Base-by-base conservation (phyloP, 2,113 vertebrate species). In the Bos indicus region DNA sequence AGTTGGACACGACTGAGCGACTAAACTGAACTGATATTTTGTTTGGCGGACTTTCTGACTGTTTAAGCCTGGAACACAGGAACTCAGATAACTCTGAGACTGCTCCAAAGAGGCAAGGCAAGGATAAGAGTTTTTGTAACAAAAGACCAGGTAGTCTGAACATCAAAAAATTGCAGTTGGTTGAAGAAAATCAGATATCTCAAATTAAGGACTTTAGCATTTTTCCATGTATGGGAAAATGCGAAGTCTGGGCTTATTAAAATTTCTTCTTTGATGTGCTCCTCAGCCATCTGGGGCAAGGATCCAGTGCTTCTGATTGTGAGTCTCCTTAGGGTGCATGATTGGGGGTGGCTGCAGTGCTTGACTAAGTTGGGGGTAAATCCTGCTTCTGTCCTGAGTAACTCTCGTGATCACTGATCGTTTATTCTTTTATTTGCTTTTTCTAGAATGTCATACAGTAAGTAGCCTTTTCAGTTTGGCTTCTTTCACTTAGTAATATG, bases 1-100 rank as follows among this genome's bases (percentile, higher is more conserved):
- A 74, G 36, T 13, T 1, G 4, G 36, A 40, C 19, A 74, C 0
- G 0, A 40, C 19, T 40, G 67, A 74, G 67, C 0, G 10, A 40
- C n/a, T 40, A 23, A 74, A 74, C 36, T 40, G 10, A 74, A 25
- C 21, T 40, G 10, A 77, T 26, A 15, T 43, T 77, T 77, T 77
- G 67, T 40, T 74, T 40, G 21, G 5, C 5, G 0, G 21, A 7
- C 6, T 77, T 77, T 43, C 48, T 52, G 48, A 81, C 5, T 30
- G 30, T 5, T 52, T 81, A 81, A 52, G 15, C 30, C 78, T 81
- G 30, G 30, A 51, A 33, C 43, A n/a, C 6, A 52, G 48, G 28
- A 81, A 7, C 78, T 81, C 48, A 52, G 48, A 21, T 33, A 52
- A 33, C 28, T 51, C 78, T 21, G 28, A 51, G 9, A 33, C 48